Base-by-base conservation (phyloP, 1,140 invertebrate genomes). In the Dryas iulia region DNA sequence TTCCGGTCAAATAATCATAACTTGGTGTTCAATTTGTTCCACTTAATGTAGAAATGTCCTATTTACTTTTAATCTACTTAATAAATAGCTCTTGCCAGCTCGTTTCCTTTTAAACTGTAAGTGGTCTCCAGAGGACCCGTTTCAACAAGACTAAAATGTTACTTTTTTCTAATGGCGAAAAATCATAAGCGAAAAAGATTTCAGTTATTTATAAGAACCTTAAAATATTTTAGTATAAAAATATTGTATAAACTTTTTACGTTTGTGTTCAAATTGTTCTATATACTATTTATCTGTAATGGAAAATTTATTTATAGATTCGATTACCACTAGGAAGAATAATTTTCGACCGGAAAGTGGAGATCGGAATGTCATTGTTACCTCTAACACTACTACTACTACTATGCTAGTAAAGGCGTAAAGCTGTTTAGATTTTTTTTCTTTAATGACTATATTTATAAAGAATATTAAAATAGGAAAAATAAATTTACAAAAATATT, bases 21-120 rank as follows among this genome's bases (percentile, higher is more conserved):
- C 6, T 39, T 39, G 35, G 35, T 18, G 35, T 39, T 39, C 6
- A 39, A 39, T 14, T 47, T 47, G 8, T 18, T 35, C 18, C 8
- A 18, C n/a, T 18, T 47, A 47, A 47, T n/a, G 8, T 10, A 47
- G 7, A 47, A 23, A 10, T 59, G 8, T n/a, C 2, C 14, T 11
- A 59, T 59, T 59, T 52, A 47, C 24, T 12, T 39, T 61, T 61
- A 26, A 61, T 61, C 21, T 61, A 23, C 12, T 61, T 61, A 14
- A 61, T n/a, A 47, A 59, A 61, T 26, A 25, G 35, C 59, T 33
- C 39, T 61, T 47, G 23, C 30, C 31, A 24, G 21, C 35, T 60
- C 59, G 23, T 12, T 60, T 35, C 59, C 59, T 39, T 23, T 60
- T 35, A 39, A 35, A 35, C 33, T 60, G 24, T 28, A 60, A 60